phyloP scores from a whole-genome alignment of 1,140 invertebrate species.

The Monomorium pharaonis region DNA sequence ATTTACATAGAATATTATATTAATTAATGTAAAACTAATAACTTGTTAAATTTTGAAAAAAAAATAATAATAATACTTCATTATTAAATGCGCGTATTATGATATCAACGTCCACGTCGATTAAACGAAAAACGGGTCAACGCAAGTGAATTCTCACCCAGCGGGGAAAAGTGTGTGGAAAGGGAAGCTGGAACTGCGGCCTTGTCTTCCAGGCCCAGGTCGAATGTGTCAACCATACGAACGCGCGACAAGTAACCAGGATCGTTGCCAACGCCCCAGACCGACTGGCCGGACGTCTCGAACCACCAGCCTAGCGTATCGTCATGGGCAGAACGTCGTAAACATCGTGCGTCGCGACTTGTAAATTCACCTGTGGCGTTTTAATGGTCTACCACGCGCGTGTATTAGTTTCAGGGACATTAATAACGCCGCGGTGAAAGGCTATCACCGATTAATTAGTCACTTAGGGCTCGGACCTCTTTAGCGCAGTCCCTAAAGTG shows the following conservation, averaged over 20 bases:
- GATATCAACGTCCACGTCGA: neutral
- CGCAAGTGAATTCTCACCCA: constrained; percentile 28
- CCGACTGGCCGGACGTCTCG: constrained; percentile 72
- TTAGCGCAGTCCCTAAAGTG: constrained; percentile 44
- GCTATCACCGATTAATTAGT: constrained; percentile 81
- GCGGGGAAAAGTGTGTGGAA: constrained; percentile 13
- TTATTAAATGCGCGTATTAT: neutral
- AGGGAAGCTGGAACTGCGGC: constrained; percentile 65
- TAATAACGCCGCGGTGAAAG: constrained; percentile 81
- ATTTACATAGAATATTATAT: neutral
- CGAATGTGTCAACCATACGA: constrained; percentile 76
- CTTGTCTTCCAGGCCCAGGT: constrained; percentile 74
- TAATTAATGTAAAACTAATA: neutral
- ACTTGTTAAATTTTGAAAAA: neutral
- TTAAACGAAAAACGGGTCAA: neutral
- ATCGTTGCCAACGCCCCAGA: constrained; percentile 79
- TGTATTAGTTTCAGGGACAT: constrained; percentile 84
- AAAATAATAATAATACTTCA: neutral
- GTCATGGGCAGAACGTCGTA: constrained; percentile 79
- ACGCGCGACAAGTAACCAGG: constrained; percentile 76
- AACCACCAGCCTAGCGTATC: constrained; percentile 75
- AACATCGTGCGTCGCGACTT: constrained; percentile 82
- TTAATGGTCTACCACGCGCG: constrained; percentile 82
- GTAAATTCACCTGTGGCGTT: constrained; percentile 84
- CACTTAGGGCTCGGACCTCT: constrained; percentile 61